Evolutionary conservation across 2,797 vertebrate species (phyloP).

Genomic region (Sebastes cheni): DNA sequence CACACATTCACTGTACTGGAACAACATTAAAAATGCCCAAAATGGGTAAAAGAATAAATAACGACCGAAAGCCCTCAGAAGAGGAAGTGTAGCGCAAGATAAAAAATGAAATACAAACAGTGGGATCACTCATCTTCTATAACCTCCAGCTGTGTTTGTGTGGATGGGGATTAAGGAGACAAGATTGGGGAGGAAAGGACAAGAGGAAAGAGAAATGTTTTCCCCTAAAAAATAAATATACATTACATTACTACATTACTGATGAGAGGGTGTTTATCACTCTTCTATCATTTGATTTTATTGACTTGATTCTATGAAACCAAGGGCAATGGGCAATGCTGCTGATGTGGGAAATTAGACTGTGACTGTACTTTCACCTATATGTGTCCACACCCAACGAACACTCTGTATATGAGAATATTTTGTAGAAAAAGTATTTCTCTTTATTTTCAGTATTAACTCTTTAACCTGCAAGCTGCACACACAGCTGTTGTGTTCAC

Average conservation of each 20-base stretch:
- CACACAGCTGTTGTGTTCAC: not conserved
- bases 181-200: not conserved
- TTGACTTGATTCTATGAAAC: too few species aligned
- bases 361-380: not conserved
- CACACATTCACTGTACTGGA: not conserved
- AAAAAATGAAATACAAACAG: not conserved
- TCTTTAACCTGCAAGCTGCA: not conserved
- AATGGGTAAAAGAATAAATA: not conserved
- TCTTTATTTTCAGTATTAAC: not conserved
- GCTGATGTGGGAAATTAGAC: not conserved
- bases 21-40: not conserved
- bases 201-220: not conserved
- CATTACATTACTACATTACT: not conserved
- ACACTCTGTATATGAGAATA: not conserved
- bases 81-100: not conserved
- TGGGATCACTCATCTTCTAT: not conserved
- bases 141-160: not conserved
- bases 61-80: not conserved
- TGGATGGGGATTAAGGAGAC: not conserved
- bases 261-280: not conserved
- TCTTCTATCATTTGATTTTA: not conserved
- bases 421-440: not conserved
- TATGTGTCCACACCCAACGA: accelerated
- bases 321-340: not conserved
- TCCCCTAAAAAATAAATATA: not conserved